A percentile compares a stretch with the other conserved stretches of the same genome.
Conservation (phyloP, 1,140 invertebrate species). For the Metaphire vulgaris region DNA sequence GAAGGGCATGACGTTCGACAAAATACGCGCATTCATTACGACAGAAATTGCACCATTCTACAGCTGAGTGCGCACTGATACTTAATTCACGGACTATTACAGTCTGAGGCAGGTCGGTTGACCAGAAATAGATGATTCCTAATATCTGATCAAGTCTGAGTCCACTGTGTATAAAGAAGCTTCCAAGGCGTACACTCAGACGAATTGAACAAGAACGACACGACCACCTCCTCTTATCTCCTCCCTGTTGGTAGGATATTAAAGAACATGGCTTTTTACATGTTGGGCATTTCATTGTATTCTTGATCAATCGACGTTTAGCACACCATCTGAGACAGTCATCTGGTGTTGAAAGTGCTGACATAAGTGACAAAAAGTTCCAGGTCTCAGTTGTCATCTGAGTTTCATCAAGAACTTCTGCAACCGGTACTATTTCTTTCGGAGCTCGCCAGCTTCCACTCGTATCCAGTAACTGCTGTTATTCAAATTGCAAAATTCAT, state of each 20-base stretch:
- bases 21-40: conserved; percentile 25
- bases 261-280: not conserved
- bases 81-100: not conserved
- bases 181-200: not conserved
- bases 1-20: not conserved
- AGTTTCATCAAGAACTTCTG: too few species aligned
- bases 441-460: too few species aligned
- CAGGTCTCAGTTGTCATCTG: too few species aligned
- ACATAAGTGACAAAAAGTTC: too few species aligned
- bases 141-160: not conserved
- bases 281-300: not conserved
- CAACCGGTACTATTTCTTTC: too few species aligned
- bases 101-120: not conserved
- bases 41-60: conserved; percentile 27
- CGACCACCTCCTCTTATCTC: not conserved
- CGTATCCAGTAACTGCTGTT: too few species aligned
- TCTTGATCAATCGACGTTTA: not conserved
- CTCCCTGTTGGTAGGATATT: not conserved
- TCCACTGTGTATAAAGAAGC: not conserved
- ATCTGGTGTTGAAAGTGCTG: not conserved
- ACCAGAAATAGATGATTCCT: not conserved
- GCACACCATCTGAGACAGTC: not conserved
- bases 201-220: not conserved
- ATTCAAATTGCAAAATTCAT: too few species aligned
- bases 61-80: not conserved